Evolutionary conservation across 2,113 vertebrate genomes (phyloP).

Genomic region (Plotosus lineatus): DNA sequence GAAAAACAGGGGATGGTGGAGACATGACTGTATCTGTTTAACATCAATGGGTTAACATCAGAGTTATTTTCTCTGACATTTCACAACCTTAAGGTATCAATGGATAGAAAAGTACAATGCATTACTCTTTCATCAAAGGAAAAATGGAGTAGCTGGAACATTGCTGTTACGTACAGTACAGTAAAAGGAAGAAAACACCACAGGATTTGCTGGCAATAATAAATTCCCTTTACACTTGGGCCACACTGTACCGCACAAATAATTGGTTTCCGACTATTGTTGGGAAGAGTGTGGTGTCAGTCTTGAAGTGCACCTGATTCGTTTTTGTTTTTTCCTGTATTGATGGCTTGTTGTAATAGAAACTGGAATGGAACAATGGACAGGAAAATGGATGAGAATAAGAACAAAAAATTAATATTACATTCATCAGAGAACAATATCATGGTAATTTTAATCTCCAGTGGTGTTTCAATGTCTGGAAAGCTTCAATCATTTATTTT

Average conservation of each 20-base stretch:
- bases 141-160: background rate
- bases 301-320: background rate
- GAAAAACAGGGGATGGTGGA: background rate
- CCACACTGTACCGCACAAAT: background rate
- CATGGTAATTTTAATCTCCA: no score
- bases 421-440: no score
- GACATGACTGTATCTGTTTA: background rate
- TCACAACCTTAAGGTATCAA: background rate
- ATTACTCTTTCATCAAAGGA: background rate
- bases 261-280: background rate
- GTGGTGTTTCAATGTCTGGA: no score
- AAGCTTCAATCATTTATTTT: no score
- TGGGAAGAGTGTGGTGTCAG: background rate
- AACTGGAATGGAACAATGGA: background rate
- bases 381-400: background rate
- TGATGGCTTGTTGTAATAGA: background rate
- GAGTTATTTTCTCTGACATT: background rate
- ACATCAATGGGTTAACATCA: background rate
- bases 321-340: conserved; percentile 9
- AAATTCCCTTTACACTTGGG: background rate
- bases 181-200: background rate
- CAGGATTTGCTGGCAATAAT: no score
- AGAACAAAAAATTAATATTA: background rate
- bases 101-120: background rate
- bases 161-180: background rate